These are phyloP conservation scores for Abrostola tripartita DNA, from an alignment of 2,888 invertebrate species.

Conservation along the genomic window DNA sequence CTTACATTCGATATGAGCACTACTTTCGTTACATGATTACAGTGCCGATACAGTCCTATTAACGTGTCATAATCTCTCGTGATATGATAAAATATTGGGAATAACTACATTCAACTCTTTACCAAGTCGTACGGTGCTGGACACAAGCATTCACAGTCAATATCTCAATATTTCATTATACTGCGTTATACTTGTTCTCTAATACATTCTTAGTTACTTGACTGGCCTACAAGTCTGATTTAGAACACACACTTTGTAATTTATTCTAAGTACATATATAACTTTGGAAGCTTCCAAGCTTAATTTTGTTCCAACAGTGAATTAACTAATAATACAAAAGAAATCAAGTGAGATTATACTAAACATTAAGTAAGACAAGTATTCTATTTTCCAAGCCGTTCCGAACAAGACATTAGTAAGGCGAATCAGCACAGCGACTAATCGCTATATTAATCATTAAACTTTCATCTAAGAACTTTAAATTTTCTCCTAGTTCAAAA, in stretches of 20 bases:
- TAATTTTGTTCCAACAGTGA: conserved; percentile 40
- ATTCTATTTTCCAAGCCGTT: conserved; percentile 66
- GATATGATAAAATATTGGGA: conserved; percentile 45
- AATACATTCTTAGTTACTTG: conserved; percentile 28
- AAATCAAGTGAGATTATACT: conserved; percentile 41
- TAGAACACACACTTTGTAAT: conserved; percentile 36
- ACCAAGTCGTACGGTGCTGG: conserved; percentile 38
- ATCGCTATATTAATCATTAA: conserved; percentile 70
- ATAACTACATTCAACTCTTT: conserved; percentile 46
- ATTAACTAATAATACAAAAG: conserved; percentile 38
- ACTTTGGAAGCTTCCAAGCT: conserved; percentile 49
- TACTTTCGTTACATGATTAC: conserved; percentile 56
- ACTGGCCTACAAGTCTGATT: conserved; percentile 36
- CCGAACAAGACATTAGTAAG: conserved; percentile 71
- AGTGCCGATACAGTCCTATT: conserved; percentile 63
- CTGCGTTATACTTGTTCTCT: conserved; percentile 30
- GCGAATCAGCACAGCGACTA: conserved; percentile 76
- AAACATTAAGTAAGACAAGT: conserved; percentile 41
- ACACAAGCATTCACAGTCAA: conserved; percentile 31
- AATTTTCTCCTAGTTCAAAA: conserved; percentile 76
- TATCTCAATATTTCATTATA: conserved; percentile 39
- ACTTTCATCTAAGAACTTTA: conserved; percentile 78
- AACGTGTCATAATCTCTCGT: conserved; percentile 51
- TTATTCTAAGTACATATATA: conserved; percentile 39
- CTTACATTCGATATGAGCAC: conserved; percentile 56